Conservation (phyloP, 2,888 invertebrate genomes). For the Luperina nickerlii region DNA sequence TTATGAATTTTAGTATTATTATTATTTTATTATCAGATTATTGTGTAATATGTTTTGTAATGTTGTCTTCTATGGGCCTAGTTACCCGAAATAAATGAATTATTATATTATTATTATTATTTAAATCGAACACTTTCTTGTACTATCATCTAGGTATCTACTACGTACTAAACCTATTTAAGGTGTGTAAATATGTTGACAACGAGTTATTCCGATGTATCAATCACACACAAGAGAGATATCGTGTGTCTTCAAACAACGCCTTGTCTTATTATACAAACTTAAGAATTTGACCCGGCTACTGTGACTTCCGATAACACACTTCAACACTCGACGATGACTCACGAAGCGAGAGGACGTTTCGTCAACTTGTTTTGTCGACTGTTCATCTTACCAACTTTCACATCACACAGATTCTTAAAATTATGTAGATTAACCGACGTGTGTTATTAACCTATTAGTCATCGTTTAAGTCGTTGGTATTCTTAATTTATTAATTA, state of each 20-base stretch:
- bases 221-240: slow-evolving; percentile 1
- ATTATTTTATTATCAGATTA: too few species aligned
- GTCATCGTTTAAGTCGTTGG: background rate
- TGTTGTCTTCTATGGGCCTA: too few species aligned
- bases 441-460: too few species aligned
- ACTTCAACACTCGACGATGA: slow-evolving; percentile 24
- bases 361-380: slow-evolving; percentile 22
- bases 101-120: too few species aligned
- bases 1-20: too few species aligned
- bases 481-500: slow-evolving; percentile 17
- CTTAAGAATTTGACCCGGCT: slow-evolving; percentile 32
- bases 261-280: slow-evolving; percentile 29
- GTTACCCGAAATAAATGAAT: too few species aligned
- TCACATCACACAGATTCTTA: slow-evolving; percentile 34
- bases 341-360: slow-evolving; percentile 22
- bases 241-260: slow-evolving; percentile 14
- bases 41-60: too few species aligned
- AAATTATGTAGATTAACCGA: slow-evolving; percentile 7
- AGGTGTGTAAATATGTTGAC: slow-evolving; percentile 1
- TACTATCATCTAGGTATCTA: background rate
- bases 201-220: slow-evolving; percentile 23
- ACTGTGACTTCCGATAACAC: slow-evolving; percentile 38
- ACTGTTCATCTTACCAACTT: slow-evolving; percentile 33
- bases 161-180: background rate
- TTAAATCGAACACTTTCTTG: slow-evolving; percentile 1